Base-by-base conservation (phyloP, 53 echinoderm and acorn worm genomes). In the Stichopus horrens region DNA sequence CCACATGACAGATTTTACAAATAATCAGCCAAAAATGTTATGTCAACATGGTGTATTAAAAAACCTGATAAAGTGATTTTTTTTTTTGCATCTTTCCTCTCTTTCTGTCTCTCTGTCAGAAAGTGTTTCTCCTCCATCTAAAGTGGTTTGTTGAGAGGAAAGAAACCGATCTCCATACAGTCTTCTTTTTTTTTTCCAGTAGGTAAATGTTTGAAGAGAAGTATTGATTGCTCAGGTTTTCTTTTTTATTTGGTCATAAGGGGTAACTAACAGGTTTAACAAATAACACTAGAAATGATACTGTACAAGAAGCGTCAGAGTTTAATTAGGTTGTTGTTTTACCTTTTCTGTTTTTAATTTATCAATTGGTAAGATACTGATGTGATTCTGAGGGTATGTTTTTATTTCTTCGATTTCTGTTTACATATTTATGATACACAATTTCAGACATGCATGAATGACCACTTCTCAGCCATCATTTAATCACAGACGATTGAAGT, bases 1-100 rank as follows among this genome's bases (percentile, higher is more conserved):
- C 71, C 71, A 71, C 16, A 18, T 71, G 71, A 71, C 71, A 71
- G 71, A 21, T 71, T 71, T 71, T 16, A 71, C 71, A 71, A 71
- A 71, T 20, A 71, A 71, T 71, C 71, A 18, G 7, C 71, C 18
- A 71, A 71, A 18, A 71, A 71, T 71, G 18, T 71, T 71, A 71
- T 71, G 71, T 71, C 71, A 71, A 71, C 71, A 71, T 71, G 18
- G 71, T 71, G 71, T 71, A 7, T 71, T 20, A 13, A 18, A 18
- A 71, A 71, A 71, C 14, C 71, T 18, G 14, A 4, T 18, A n/a
- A 20, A 71, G 71, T 71, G 71, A 20, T n/a, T 71, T 20, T 71
- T 71, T 18, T 13, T 13, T 0, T 63, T 63, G 11, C 10, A 63
- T 63, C 11, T 63, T 13, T 63, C 10, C 16, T 16, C 9, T 60